These are phyloP conservation scores for Tenualosa thibaudeaui DNA, from an alignment of 2,797 vertebrate species.

Conservation along the genomic window DNA sequence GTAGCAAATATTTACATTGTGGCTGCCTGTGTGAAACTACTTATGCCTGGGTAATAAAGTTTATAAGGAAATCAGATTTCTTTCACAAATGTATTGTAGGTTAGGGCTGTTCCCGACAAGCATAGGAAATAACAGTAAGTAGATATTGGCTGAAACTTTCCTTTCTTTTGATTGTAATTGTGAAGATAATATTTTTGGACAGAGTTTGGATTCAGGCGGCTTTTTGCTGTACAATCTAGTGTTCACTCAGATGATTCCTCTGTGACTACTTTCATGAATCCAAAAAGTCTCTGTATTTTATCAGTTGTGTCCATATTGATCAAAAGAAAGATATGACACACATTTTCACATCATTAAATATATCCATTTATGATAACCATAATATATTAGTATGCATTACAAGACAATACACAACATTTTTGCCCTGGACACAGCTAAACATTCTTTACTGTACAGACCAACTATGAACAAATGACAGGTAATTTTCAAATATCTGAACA, in stretches of 20 bases:
- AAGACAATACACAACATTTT: constrained; percentile 86
- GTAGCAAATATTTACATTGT: background rate
- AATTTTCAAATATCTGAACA: constrained; percentile 48
- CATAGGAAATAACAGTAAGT: background rate
- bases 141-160: background rate
- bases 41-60: constrained; percentile 1
- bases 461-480: constrained; percentile 74
- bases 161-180: background rate
- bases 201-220: background rate
- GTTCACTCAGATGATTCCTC: background rate
- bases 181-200: background rate
- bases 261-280: background rate
- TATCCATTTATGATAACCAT: constrained; percentile 99
- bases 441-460: constrained; percentile 89
- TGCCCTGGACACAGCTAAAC: constrained; percentile 86
- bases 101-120: background rate
- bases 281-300: background rate
- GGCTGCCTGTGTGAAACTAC: background rate
- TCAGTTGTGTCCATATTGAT: constrained; percentile 34
- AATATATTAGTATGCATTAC: constrained; percentile 99
- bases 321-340: constrained; percentile 82
- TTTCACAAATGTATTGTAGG: background rate
- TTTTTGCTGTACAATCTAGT: background rate
- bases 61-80: background rate
- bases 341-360: constrained; percentile 96